These are phyloP conservation scores for Axea sp. DNA, from an alignment of 2,888 invertebrate genomes.

Conservation along the genomic window DNA sequence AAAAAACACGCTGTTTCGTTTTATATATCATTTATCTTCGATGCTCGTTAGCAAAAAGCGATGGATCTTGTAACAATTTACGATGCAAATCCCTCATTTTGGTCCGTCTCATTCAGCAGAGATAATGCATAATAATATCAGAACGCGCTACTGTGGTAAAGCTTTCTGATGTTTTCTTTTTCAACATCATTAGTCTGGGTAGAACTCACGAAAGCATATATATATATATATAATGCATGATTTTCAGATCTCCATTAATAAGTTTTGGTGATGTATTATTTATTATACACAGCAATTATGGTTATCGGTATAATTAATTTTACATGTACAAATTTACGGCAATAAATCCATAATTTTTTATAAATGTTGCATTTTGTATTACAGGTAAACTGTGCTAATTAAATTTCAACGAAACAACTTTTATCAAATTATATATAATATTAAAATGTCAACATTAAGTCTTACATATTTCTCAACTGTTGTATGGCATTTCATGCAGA, in stretches of 20 bases:
- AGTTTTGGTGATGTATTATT: slow-evolving; percentile 21
- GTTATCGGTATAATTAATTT: neutral
- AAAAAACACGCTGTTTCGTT: slow-evolving; percentile 9
- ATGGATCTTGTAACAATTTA: slow-evolving; percentile 27
- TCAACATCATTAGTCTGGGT: slow-evolving; percentile 19
- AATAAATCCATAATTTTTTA: neutral
- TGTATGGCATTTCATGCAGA: too few species aligned
- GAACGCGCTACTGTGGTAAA: slow-evolving; percentile 27
- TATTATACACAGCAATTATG: slow-evolving; percentile 4
- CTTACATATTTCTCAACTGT: too few species aligned
- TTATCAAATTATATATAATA: too few species aligned
- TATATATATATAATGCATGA: slow-evolving; percentile 13
- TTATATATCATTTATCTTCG: slow-evolving; percentile 14
- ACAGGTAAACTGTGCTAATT: too few species aligned
- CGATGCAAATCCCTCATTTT: slow-evolving; percentile 25
- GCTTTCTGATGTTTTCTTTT: slow-evolving; percentile 9
- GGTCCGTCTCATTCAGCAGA: slow-evolving; percentile 32
- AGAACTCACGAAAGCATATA: neutral
- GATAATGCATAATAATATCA: slow-evolving; percentile 39
- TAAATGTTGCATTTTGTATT: too few species aligned
- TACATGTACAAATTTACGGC: too few species aligned
- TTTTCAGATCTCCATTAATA: slow-evolving; percentile 9
- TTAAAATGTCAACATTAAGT: too few species aligned
- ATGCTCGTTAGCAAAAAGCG: slow-evolving; percentile 21
- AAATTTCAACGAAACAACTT: too few species aligned